A percentile compares a stretch with the other conserved stretches of the same genome.
These are phyloP conservation scores for Cyanocitta stelleri DNA, from an alignment of 2,113 vertebrate genomes.

Conservation along the genomic window DNA sequence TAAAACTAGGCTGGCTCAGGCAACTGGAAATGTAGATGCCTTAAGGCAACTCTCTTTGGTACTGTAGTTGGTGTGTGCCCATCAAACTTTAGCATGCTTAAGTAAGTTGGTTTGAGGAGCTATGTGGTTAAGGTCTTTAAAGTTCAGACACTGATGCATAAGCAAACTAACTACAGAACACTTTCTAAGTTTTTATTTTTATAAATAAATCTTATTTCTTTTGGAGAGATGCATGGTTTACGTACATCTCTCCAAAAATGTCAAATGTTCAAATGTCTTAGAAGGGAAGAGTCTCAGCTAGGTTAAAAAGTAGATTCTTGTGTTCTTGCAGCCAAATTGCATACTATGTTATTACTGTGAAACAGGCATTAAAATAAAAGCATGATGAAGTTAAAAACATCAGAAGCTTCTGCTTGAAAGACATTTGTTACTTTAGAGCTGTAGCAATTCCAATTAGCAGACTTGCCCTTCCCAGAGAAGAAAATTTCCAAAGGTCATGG, in stretches of 20 bases:
- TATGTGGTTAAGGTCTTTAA: background rate
- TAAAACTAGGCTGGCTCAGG: background rate
- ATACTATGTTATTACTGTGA: background rate
- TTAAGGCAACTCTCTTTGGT: background rate
- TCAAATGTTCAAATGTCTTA: background rate
- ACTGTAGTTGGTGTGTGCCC: background rate
- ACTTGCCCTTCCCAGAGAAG: conserved; percentile 4
- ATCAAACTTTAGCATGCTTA: background rate
- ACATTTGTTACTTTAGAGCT: conserved; percentile 10
- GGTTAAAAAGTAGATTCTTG: background rate
- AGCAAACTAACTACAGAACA: background rate
- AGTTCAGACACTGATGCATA: background rate
- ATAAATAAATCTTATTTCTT: background rate
- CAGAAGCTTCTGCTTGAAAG: background rate
- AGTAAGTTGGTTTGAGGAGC: background rate
- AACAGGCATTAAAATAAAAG: background rate
- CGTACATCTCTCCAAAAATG: too few species aligned
- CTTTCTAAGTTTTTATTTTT: background rate
- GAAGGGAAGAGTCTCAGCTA: background rate
- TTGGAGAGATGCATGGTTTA: background rate
- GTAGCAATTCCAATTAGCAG: conserved; percentile 12
- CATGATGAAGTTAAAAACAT: background rate
- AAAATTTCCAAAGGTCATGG: conserved; percentile 27
- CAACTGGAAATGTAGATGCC: background rate
- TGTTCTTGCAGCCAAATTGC: background rate